phyloP scores from a whole-genome alignment of 2,888 invertebrate species.

The Platycnemis pennipes region DNA sequence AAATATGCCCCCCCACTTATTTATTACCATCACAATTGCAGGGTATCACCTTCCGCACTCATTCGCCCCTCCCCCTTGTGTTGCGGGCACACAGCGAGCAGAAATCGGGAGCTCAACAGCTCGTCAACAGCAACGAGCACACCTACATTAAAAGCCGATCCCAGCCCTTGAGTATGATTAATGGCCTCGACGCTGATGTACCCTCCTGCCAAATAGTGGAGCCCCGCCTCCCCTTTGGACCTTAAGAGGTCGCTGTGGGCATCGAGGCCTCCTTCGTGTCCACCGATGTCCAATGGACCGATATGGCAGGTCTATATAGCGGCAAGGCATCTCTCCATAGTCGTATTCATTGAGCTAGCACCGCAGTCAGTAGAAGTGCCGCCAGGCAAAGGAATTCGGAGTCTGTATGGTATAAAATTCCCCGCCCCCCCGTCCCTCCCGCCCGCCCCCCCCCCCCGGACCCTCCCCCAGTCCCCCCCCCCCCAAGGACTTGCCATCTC shows the following conservation, averaged over 20 bases:
- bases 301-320: neutral
- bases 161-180: slow-evolving; percentile 46
- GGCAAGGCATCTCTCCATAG: neutral
- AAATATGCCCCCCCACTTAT: neutral
- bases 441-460: no score
- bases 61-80: no score
- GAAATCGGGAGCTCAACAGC: slow-evolving; percentile 10
- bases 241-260: neutral
- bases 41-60: neutral
- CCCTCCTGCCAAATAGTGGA: neutral
- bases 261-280: neutral
- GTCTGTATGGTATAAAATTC: no score
- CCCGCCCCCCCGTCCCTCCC: no score
- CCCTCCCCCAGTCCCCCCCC: no score
- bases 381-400: neutral
- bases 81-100: neutral
- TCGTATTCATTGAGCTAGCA: neutral
- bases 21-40: neutral
- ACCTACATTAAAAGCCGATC: slow-evolving; percentile 42
- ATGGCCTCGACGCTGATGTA: neutral
- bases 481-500: no score
- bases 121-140: neutral
- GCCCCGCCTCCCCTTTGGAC: neutral
- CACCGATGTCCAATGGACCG: neutral
- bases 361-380: neutral